Conservation (phyloP, 1,140 invertebrate genomes). For the Diplogasteroides magnus region DNA sequence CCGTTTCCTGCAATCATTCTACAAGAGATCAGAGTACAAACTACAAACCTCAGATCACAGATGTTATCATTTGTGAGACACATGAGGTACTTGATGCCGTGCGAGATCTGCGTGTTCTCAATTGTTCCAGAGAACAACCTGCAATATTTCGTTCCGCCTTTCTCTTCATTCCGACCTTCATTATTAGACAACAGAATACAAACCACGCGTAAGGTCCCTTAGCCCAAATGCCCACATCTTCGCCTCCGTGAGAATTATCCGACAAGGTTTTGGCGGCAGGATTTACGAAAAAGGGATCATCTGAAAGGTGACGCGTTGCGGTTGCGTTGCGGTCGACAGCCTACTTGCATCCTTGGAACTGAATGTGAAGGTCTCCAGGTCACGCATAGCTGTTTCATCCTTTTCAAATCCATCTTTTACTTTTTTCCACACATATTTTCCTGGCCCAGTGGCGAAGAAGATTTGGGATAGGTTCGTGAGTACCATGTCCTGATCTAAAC, state of each 20-base stretch:
- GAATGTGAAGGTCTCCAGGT: background rate
- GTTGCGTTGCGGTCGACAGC: too few species aligned
- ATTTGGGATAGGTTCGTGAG: too few species aligned
- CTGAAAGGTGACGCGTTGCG: background rate
- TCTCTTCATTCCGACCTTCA: too few species aligned
- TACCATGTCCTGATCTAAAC: too few species aligned
- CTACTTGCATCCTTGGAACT: too few species aligned
- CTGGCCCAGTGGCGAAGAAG: background rate
- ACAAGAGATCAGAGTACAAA: too few species aligned
- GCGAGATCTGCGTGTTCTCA: background rate
- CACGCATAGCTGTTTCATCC: background rate
- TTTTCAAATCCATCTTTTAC: background rate
- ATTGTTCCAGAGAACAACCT: background rate
- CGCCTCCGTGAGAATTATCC: background rate
- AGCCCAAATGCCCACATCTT: background rate
- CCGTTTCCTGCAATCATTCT: too few species aligned
- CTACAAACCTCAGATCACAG: background rate
- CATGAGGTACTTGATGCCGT: background rate
- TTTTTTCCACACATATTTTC: background rate
- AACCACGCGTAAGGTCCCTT: background rate
- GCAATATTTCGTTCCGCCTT: too few species aligned
- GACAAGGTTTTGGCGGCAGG: background rate
- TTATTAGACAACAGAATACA: background rate
- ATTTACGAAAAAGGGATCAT: background rate
- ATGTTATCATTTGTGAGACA: background rate